Percentiles rank a stretch among this genome's conserved stretches.
These are phyloP conservation scores for Zaprionus bogoriensis DNA, from an alignment of 2,888 invertebrate species.

Conservation along the genomic window DNA sequence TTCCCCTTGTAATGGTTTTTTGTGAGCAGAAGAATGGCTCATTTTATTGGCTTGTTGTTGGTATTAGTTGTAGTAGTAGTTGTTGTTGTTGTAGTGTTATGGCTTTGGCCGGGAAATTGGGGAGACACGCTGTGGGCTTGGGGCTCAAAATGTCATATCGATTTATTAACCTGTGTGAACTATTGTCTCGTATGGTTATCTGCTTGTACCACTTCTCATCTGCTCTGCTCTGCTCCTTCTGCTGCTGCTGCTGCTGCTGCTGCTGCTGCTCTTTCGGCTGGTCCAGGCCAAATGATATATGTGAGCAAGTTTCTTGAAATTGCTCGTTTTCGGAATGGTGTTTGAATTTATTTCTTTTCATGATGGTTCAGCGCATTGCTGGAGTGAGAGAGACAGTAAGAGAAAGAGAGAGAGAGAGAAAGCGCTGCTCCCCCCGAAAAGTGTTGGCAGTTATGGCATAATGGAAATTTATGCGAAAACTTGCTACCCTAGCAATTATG, in stretches of 20 bases:
- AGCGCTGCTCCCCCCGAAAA: slow-evolving; percentile 45
- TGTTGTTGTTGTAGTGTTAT: slow-evolving; percentile 46
- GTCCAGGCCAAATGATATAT: slow-evolving; percentile 56
- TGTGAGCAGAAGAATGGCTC: slow-evolving; percentile 49
- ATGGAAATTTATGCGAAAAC: slow-evolving; percentile 72
- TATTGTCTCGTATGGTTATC: slow-evolving; percentile 48
- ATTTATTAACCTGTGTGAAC: slow-evolving; percentile 80
- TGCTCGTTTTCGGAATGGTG: slow-evolving; percentile 67
- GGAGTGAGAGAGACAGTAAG: not conserved
- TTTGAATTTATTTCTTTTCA: slow-evolving; percentile 67
- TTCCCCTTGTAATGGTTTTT: not conserved
- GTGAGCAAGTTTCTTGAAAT: slow-evolving; percentile 63
- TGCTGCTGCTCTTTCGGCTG: slow-evolving; percentile 2
- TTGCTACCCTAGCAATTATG: slow-evolving; percentile 63
- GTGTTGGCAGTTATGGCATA: slow-evolving; percentile 61
- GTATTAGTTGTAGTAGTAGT: too few relatives aligned
- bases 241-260: slow-evolving; percentile 6
- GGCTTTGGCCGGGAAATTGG: slow-evolving; percentile 14
- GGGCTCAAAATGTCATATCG: slow-evolving; percentile 75
- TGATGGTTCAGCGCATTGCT: not conserved
- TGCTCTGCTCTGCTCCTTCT: not conserved
- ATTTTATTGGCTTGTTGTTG: slow-evolving; percentile 72
- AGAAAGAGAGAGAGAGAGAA: not conserved
- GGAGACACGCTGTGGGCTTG: slow-evolving; percentile 24
- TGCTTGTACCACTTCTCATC: too few relatives aligned